Conservation (phyloP, 2,113 vertebrate species). For the Saguinus midas region DNA sequence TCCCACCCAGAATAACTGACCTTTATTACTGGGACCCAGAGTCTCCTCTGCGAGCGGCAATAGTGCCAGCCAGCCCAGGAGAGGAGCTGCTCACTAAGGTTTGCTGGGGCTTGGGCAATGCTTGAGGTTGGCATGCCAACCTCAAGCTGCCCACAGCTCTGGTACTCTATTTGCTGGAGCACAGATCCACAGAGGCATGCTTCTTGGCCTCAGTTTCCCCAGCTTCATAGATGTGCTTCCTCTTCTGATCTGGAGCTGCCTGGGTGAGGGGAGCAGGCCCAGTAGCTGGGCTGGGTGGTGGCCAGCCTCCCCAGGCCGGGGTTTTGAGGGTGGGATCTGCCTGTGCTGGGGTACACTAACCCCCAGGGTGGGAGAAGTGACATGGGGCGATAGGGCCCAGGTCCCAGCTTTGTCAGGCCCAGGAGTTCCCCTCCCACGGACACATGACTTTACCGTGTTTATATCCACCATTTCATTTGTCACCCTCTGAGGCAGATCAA, state of each 20-base stretch:
- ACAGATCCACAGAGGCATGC: background rate
- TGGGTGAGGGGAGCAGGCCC: background rate
- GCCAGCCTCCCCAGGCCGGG: background rate
- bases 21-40: background rate
- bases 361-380: accelerated
- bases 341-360: too few species aligned
- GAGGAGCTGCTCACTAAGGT: background rate
- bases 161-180: background rate
- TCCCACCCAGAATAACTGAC: background rate
- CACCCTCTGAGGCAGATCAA: background rate
- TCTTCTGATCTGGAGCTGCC: background rate
- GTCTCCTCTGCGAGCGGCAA: background rate
- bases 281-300: background rate
- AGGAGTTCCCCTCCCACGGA: background rate
- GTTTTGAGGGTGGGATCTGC: background rate
- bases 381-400: accelerated
- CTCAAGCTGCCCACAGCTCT: background rate
- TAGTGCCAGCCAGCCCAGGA: background rate
- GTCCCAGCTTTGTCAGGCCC: background rate
- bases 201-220: background rate
- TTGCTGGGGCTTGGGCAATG: background rate
- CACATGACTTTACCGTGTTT: background rate
- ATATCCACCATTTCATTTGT: background rate
- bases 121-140: too few species aligned
- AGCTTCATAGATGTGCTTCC: background rate